A percentile compares a stretch with the other conserved stretches of the same genome.
phyloP scores from a whole-genome alignment of 2,113 vertebrate genomes.

The Fukomys damarensis region DNA sequence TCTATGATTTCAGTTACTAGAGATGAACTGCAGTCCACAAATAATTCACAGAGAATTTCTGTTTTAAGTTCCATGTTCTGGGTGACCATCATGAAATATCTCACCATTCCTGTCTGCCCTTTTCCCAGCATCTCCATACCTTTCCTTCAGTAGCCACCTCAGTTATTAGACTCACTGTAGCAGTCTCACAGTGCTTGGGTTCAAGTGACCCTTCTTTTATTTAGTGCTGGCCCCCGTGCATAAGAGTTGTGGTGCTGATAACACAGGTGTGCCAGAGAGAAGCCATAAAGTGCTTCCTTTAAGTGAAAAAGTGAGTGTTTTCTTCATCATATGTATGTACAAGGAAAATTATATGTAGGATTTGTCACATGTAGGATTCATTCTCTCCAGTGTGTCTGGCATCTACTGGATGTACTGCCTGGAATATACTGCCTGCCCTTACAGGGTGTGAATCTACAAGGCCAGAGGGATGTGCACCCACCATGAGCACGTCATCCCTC shows the following conservation, averaged over 20 bases:
- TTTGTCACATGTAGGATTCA: neutral
- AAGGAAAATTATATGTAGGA: neutral
- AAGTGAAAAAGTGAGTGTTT: neutral
- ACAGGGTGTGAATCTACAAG: neutral
- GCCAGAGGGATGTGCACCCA: rapidly evolving
- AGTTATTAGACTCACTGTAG: neutral
- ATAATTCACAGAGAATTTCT: neutral
- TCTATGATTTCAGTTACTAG: neutral
- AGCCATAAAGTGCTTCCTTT: neutral
- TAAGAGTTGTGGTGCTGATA: neutral
- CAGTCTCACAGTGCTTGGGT: too few species aligned
- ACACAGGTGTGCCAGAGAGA: neutral
- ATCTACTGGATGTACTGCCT: neutral
- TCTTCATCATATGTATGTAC: neutral
- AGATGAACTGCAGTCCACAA: too few species aligned
- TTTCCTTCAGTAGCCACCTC: too few species aligned
- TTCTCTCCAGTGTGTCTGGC: too few species aligned
- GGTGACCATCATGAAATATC: neutral
- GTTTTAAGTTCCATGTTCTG: neutral
- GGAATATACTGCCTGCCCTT: neutral
- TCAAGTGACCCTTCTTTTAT: neutral
- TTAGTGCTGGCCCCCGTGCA: neutral
- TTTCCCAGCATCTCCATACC: too few species aligned
- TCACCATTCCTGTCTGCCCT: neutral
- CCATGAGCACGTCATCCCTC: rapidly evolving